phyloP scores from a whole-genome alignment of 2,888 invertebrate genomes.

The Agrypnus murinus region DNA sequence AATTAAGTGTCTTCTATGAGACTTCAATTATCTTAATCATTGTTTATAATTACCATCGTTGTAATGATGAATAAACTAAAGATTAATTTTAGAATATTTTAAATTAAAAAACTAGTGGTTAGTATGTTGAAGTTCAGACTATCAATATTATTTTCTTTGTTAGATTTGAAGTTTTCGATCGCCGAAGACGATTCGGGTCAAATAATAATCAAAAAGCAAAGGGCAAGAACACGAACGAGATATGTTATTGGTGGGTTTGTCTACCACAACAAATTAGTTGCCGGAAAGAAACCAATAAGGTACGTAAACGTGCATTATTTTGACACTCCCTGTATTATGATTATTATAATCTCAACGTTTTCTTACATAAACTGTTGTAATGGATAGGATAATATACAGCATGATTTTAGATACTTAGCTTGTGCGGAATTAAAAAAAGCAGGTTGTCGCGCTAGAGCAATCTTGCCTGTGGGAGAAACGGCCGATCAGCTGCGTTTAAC shows the following conservation, averaged over 20 bases:
- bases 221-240: slow-evolving; percentile 44
- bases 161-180: slow-evolving; percentile 42
- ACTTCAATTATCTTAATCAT: too few species aligned
- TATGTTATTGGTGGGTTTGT: slow-evolving; percentile 52
- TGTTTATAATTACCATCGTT: too few species aligned
- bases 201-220: slow-evolving; percentile 36
- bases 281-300: slow-evolving; percentile 47
- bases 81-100: too few species aligned
- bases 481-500: slow-evolving; percentile 61
- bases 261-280: slow-evolving; percentile 52
- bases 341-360: not conserved
- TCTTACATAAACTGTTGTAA: too few species aligned
- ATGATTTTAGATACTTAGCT: slow-evolving; percentile 63
- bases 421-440: slow-evolving; percentile 65
- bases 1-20: too few species aligned
- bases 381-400: too few species aligned
- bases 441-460: slow-evolving; percentile 65
- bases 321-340: not conserved
- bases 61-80: too few species aligned
- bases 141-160: slow-evolving; percentile 37
- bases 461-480: slow-evolving; percentile 61
- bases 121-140: slow-evolving; percentile 6
- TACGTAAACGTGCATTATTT: slow-evolving; percentile 29
- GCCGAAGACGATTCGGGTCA: slow-evolving; percentile 19
- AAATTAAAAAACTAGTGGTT: not conserved